Base-by-base conservation (phyloP, 2,113 vertebrate species). In the Bombycilla garrulus region DNA sequence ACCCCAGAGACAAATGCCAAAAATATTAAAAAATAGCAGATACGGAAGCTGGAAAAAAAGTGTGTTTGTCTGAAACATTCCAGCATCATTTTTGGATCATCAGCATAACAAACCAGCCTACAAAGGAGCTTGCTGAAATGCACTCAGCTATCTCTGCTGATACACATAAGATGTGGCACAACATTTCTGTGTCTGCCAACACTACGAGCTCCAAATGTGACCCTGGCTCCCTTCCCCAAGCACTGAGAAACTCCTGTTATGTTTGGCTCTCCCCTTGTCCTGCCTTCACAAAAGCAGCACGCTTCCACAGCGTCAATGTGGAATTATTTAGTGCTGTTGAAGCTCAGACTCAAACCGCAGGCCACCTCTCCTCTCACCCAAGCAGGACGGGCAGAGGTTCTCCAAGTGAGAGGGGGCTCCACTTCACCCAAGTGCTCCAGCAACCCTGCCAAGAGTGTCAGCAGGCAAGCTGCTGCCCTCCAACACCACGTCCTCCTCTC, bases 271-370 rank as follows among this genome's bases (percentile, higher is more conserved):
- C 15, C 1, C 13, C n/a, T 15, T 53, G 76, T 77, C 51, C 47
- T 92, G 88, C 36, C 45, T 78, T 64, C 45, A 73, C 79, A 81
- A 72, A 86, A 91, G 0, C 91, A 95, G 89, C 91, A 94, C 0
- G 2, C 83, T 97, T 86, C 90, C 80, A 94, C 76, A 95, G 62
- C 0, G 0, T 78, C 90, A 88, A 17, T 88, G 90, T 92, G 93
- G 90, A 92, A 84, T 78, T 92, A 94, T 64, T 97, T 90, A 92
- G 80, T 92, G 61, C 17, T 92, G 88, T 18, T 86, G 80, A 92
- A 91, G 77, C 86, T 71, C 57, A 81, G 77, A 79, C 48, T 91
- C 80, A 93, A 96, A 96, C 56, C 36, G 0, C 84, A 82, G 53
- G 89, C 64, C 91, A 78, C 61, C 82, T 90, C 85, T 80, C 56